Conservation (phyloP, 2,797 vertebrate genomes). For the Hydrolagus colliei region DNA sequence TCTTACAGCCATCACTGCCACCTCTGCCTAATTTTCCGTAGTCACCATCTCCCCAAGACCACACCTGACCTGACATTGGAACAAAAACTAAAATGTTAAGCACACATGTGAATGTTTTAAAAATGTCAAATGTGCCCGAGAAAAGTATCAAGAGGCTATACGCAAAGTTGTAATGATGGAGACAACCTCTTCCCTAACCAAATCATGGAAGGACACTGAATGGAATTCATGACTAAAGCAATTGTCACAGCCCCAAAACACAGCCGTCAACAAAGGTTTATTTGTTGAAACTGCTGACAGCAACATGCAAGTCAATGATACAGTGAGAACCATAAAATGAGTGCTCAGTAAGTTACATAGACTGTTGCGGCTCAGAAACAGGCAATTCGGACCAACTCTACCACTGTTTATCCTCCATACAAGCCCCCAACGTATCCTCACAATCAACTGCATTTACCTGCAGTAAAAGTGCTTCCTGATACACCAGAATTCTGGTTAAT, state of each 20-base stretch:
- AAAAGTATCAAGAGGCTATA: neutral
- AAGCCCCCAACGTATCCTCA: too few species aligned
- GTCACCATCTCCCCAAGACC: constrained; percentile 98
- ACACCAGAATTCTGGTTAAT: too few species aligned
- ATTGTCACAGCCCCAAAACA: too few species aligned
- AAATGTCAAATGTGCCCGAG: neutral
- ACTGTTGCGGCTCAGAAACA: too few species aligned
- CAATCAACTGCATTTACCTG: too few species aligned
- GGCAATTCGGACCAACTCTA: too few species aligned
- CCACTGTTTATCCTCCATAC: too few species aligned
- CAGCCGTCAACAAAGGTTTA: too few species aligned
- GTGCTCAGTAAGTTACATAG: too few species aligned
- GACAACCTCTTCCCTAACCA: neutral
- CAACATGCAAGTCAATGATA: neutral
- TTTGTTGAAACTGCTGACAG: neutral
- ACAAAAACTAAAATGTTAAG: neutral
- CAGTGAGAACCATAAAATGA: neutral
- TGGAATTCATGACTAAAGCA: too few species aligned
- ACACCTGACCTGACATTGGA: constrained; percentile 76
- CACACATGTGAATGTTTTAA: neutral
- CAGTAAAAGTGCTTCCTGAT: too few species aligned
- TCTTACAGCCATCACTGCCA: constrained; percentile 95
- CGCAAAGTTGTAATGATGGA: neutral
- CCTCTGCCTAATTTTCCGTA: constrained; percentile 93
- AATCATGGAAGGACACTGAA: too few species aligned